Evolutionary conservation across 1,140 invertebrate species (phyloP).

Genomic region (Drosophila paulistorum): DNA sequence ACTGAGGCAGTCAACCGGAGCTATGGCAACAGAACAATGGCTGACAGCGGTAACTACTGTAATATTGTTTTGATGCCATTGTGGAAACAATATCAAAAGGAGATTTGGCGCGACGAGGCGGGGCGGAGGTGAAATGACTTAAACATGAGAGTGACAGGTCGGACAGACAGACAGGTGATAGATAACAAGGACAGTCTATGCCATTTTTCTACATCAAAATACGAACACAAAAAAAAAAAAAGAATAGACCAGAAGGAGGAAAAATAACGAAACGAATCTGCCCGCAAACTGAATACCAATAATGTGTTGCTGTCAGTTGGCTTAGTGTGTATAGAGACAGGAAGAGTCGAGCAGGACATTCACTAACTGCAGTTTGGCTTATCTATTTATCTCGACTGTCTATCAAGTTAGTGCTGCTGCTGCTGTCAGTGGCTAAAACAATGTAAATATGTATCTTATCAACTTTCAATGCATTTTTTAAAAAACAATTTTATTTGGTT

Average conservation of each 20-base stretch:
- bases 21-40: conserved; percentile 37
- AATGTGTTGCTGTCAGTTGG: conserved; percentile 51
- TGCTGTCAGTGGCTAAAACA: conserved; percentile 46
- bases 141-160: conserved; percentile 30
- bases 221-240: background rate
- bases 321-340: conserved; percentile 26
- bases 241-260: conserved; percentile 11
- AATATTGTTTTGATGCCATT: conserved; percentile 52
- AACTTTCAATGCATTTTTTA: conserved; percentile 13
- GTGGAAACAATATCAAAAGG: conserved; percentile 1
- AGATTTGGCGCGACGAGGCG: background rate
- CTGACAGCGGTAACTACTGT: conserved; percentile 45
- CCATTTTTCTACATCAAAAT: conserved; percentile 45
- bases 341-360: conserved; percentile 3
- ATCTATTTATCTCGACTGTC: conserved; percentile 55
- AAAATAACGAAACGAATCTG: conserved; percentile 47
- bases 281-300: conserved; percentile 57
- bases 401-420: conserved; percentile 24
- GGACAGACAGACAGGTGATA: conserved; percentile 55
- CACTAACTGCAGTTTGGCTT: conserved; percentile 36
- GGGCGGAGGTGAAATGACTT: background rate
- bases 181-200: conserved; percentile 57
- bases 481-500: background rate
- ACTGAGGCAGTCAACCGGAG: background rate
- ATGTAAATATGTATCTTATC: conserved; percentile 36